A percentile compares a stretch with the other conserved stretches of the same genome.
phyloP scores from a whole-genome alignment of 2,113 vertebrate genomes.

The Sula dactylatra region DNA sequence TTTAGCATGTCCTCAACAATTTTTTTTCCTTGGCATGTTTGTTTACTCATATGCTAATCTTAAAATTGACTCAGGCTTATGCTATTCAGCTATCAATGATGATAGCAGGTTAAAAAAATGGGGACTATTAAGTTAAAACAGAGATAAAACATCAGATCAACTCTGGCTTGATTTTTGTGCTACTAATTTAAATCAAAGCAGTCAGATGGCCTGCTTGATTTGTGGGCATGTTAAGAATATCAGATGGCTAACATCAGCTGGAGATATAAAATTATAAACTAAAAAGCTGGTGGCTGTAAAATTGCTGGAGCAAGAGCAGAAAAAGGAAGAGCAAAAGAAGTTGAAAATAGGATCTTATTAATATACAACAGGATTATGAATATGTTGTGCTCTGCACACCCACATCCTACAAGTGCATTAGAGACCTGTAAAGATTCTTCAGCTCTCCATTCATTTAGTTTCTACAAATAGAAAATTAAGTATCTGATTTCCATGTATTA shows the following conservation, averaged over 20 bases:
- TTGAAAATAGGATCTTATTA: neutral
- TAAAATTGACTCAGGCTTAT: neutral
- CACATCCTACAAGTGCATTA: neutral
- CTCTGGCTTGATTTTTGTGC: neutral
- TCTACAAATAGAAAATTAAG: neutral
- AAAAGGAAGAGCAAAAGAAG: neutral
- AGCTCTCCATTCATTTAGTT: neutral
- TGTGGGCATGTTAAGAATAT: neutral
- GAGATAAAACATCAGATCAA: neutral
- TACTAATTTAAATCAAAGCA: neutral
- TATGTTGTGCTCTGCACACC: neutral
- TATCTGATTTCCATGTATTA: neutral
- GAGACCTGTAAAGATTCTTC: neutral
- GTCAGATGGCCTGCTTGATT: neutral
- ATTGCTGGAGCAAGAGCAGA: neutral
- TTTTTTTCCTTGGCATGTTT: neutral
- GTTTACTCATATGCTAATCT: neutral
- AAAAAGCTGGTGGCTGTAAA: neutral
- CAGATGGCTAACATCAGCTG: neutral
- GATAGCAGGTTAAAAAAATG: neutral
- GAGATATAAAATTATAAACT: neutral
- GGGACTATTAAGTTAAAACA: neutral
- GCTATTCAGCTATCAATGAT: neutral
- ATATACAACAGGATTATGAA: neutral
- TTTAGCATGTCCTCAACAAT: neutral